These are phyloP conservation scores for Uromys caudimaculatus DNA, from an alignment of 2,797 vertebrate genomes.

Conservation along the genomic window DNA sequence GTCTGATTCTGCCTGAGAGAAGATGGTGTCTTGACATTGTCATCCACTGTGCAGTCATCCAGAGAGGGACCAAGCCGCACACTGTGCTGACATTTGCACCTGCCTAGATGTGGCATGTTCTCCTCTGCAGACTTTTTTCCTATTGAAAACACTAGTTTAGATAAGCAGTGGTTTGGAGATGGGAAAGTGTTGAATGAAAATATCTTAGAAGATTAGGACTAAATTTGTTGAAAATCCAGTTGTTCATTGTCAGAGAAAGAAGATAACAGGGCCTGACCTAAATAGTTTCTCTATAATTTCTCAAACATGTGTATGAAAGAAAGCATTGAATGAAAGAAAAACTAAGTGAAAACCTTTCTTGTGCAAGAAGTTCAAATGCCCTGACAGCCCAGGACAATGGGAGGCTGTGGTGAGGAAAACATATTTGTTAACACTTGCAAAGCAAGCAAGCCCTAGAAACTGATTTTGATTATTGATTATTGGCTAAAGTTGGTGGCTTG, in stretches of 20 bases:
- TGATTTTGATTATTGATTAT: background rate
- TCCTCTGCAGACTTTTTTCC: background rate
- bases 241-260: background rate
- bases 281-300: background rate
- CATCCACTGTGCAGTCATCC: background rate
- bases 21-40: background rate
- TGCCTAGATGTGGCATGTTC: background rate
- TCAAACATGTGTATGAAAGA: too few relatives aligned
- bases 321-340: too few relatives aligned
- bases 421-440: background rate
- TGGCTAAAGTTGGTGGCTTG: background rate
- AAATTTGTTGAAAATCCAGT: too few relatives aligned
- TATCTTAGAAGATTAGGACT: background rate
- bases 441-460: background rate
- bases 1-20: background rate
- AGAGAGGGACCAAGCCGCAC: background rate
- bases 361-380: background rate
- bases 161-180: background rate
- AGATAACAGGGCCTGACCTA: background rate
- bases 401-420: background rate
- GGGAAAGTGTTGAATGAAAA: background rate
- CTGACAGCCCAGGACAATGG: background rate
- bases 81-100: background rate
- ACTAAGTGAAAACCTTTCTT: background rate
- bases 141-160: background rate